phyloP scores from a whole-genome alignment of 2,113 vertebrate species.

The Buteo buteo region DNA sequence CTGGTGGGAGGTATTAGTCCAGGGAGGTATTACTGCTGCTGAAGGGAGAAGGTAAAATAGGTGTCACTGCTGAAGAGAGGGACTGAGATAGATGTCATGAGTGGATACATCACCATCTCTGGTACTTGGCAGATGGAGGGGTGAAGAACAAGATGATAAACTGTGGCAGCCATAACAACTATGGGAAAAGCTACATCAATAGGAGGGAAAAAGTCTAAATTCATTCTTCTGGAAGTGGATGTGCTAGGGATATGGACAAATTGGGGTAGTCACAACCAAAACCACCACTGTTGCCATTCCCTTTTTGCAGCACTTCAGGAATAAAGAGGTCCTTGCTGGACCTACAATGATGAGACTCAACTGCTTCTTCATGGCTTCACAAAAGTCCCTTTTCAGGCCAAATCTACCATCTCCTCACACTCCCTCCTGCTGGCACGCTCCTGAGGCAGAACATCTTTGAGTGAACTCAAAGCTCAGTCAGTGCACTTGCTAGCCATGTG shows the following conservation, averaged over 20 bases:
- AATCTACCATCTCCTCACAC: neutral
- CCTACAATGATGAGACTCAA: neutral
- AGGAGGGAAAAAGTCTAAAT: neutral
- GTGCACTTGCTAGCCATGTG: neutral
- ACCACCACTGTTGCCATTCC: neutral
- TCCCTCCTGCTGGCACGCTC: neutral
- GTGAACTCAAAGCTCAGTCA: neutral
- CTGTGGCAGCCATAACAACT: neutral
- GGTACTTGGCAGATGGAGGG: neutral
- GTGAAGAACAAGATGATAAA: neutral
- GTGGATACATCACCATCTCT: neutral
- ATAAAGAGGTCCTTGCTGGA: neutral
- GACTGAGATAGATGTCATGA: neutral
- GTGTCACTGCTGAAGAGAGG: neutral
- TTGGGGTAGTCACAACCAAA: neutral
- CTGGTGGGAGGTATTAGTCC: neutral
- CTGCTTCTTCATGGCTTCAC: neutral
- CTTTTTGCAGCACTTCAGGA: neutral
- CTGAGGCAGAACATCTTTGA: neutral
- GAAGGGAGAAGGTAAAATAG: neutral
- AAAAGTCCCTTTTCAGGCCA: neutral
- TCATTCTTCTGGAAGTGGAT: neutral
- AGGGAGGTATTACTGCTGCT: neutral
- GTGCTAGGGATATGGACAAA: neutral
- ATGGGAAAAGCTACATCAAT: neutral